Evolutionary conservation across 1,140 invertebrate genomes (phyloP).

Genomic region (Macrobrachium rosenbergii): DNA sequence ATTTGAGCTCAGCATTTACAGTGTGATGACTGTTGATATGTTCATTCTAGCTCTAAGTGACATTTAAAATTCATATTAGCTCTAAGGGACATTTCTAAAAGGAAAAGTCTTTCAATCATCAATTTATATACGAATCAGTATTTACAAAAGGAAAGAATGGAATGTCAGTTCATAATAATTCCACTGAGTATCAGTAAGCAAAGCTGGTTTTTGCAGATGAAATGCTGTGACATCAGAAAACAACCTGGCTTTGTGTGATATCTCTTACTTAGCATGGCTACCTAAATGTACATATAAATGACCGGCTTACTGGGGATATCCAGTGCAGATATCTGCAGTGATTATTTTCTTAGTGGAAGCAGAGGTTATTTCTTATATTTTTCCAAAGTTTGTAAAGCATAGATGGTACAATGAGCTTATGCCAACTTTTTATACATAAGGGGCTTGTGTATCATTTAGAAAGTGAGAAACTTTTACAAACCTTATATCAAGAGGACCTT

Average conservation of each 20-base stretch:
- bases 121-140: too few relatives aligned
- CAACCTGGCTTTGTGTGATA: neutral
- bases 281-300: slow-evolving; percentile 20
- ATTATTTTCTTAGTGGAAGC: slow-evolving; percentile 43
- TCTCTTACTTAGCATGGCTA: neutral
- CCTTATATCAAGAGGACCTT: slow-evolving; percentile 13
- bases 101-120: too few relatives aligned
- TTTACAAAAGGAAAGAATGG: too few relatives aligned
- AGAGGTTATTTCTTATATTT: slow-evolving; percentile 44
- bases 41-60: too few relatives aligned
- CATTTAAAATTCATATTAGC: too few relatives aligned
- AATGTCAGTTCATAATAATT: too few relatives aligned
- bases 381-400: slow-evolving; percentile 43
- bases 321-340: slow-evolving; percentile 17
- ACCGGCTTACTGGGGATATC: neutral
- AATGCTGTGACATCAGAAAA: too few relatives aligned
- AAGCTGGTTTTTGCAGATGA: too few relatives aligned
- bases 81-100: too few relatives aligned
- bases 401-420: slow-evolving; percentile 28
- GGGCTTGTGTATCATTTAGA: slow-evolving; percentile 21
- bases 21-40: too few relatives aligned
- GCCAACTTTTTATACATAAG: slow-evolving; percentile 34
- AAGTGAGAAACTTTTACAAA: slow-evolving; percentile 9
- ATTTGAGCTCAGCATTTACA: too few relatives aligned
- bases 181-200: too few relatives aligned